Conservation (phyloP, 2,113 vertebrate genomes). For the Vulpes lagopus region DNA sequence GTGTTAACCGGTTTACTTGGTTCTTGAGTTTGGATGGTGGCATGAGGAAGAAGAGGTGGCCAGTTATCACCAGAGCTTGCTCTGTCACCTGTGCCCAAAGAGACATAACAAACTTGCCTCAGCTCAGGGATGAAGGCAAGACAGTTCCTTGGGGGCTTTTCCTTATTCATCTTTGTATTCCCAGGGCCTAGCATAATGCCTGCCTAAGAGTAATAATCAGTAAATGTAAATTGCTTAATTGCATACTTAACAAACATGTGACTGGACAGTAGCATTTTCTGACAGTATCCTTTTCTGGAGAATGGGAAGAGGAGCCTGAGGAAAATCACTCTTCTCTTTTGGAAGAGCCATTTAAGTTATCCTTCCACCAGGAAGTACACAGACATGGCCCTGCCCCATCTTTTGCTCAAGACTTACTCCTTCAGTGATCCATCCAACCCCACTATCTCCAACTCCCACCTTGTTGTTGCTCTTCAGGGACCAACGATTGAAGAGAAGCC, state of each 20-base stretch:
- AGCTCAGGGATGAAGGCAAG: background rate
- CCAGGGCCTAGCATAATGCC: background rate
- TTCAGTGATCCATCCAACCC: too few species aligned
- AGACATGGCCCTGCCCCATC: background rate
- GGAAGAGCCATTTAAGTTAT: background rate
- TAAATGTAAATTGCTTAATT: background rate
- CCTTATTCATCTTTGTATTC: background rate
- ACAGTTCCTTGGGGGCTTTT: background rate
- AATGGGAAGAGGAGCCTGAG: background rate
- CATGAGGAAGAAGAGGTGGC: slow-evolving; percentile 59
- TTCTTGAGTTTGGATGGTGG: slow-evolving; percentile 29
- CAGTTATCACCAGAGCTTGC: background rate
- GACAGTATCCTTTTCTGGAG: background rate
- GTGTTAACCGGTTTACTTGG: background rate
- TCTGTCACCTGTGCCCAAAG: slow-evolving; percentile 31
- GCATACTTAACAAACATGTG: background rate
- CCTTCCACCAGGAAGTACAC: background rate
- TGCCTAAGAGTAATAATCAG: background rate
- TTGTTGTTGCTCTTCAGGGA: background rate
- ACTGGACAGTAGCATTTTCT: background rate
- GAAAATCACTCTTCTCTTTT: background rate
- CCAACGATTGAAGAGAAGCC: slow-evolving; percentile 13
- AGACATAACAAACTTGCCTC: background rate
- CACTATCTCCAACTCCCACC: background rate
- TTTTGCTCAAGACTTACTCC: background rate